phyloP scores from a whole-genome alignment of 2,797 vertebrate genomes.

The Halcyon badia region DNA sequence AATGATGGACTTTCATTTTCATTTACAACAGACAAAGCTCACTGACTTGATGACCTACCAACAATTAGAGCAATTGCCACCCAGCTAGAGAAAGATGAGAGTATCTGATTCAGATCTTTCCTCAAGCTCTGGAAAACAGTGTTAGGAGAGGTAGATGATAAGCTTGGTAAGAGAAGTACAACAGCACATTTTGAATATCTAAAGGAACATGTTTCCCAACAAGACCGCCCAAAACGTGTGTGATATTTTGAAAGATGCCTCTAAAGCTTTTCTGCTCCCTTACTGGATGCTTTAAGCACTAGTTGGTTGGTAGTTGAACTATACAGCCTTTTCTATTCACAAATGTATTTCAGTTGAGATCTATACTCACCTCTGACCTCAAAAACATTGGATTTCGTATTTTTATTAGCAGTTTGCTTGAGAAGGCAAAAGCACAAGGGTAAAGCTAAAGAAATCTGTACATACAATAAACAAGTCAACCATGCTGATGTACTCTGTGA shows the following conservation, averaged over 20 bases:
- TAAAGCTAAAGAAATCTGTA: neutral
- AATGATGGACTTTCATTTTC: conserved; percentile 17
- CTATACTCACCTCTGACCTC: neutral
- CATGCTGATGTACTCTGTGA: neutral
- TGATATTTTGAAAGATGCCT: neutral
- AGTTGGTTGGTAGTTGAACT: neutral
- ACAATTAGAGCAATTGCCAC: neutral
- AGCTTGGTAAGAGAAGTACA: neutral
- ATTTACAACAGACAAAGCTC: neutral
- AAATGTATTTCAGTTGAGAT: neutral
- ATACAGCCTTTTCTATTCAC: neutral
- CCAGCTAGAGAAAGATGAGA: neutral
- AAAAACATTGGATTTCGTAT: neutral
- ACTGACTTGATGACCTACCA: neutral
- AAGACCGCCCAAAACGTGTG: neutral
- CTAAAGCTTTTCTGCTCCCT: neutral
- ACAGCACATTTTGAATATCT: neutral
- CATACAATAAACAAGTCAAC: neutral
- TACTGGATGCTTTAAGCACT: neutral
- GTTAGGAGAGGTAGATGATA: neutral
- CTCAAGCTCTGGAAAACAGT: neutral
- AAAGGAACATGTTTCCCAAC: neutral
- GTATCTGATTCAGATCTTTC: neutral
- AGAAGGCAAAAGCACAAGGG: neutral
- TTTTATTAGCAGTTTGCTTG: neutral